These are phyloP conservation scores for Hylyphantes graminicola DNA, from an alignment of 1,140 invertebrate species.

Conservation along the genomic window DNA sequence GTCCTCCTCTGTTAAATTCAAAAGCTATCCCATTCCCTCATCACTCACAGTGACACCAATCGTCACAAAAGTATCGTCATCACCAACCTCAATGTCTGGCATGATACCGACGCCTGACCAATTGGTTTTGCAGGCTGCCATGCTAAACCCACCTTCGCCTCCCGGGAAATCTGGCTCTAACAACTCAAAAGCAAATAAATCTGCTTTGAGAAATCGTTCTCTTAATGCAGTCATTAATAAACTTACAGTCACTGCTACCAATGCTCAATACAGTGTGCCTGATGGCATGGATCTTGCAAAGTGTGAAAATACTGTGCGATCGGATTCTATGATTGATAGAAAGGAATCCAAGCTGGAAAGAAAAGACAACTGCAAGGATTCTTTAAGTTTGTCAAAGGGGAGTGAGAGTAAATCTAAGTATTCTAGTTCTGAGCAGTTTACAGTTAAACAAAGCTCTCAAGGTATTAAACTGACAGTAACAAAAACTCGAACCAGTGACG, in stretches of 20 bases:
- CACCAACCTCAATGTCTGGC: constrained; percentile 27
- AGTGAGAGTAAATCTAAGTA: constrained; percentile 61
- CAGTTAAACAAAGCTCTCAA: constrained; percentile 61
- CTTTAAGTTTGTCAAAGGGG: constrained; percentile 45
- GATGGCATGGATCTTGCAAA: constrained; percentile 48
- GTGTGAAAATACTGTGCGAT: constrained; percentile 31
- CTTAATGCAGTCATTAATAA: constrained; percentile 88
- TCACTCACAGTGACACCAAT: constrained; percentile 38
- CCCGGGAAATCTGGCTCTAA: constrained; percentile 46
- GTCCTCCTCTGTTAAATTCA: constrained; percentile 60
- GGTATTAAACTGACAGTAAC: constrained; percentile 63
- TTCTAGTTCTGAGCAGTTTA: constrained; percentile 63
- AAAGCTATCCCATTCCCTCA: constrained; percentile 57
- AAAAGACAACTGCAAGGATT: constrained; percentile 57
- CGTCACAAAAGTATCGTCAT: constrained; percentile 18
- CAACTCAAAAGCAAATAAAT: constrained; percentile 56
- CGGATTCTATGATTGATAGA: constrained; percentile 33
- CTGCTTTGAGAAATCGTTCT: constrained; percentile 72
- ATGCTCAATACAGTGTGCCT: constrained; percentile 50
- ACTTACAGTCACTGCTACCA: constrained; percentile 67
- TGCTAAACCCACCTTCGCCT: constrained; percentile 39
- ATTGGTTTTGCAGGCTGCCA: constrained; percentile 29
- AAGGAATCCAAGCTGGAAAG: constrained; percentile 55
- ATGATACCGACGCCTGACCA: constrained; percentile 21
- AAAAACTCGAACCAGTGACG: constrained; percentile 61